Conservation (phyloP, 1,140 invertebrate genomes). For the Vanessa atalanta region DNA sequence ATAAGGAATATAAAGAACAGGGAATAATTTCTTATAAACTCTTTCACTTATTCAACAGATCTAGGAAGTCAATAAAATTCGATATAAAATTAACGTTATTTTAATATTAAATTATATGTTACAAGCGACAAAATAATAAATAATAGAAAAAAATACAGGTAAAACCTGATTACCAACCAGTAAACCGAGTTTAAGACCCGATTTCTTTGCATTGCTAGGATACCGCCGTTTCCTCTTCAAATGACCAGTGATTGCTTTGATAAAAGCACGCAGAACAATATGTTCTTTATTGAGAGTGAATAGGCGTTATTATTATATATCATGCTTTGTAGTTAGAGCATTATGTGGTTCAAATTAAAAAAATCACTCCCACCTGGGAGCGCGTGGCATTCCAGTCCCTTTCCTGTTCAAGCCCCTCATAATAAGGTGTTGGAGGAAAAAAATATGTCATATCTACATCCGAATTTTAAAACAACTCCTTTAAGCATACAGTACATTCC, state of each 20-base stretch:
- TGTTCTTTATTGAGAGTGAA: background rate
- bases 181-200: background rate
- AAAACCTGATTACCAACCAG: background rate
- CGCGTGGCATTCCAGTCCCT: conserved; percentile 25
- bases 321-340: background rate
- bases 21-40: too few relatives aligned
- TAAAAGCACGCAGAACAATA: background rate
- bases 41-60: too few relatives aligned
- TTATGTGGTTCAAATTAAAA: background rate
- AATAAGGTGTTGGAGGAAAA: background rate
- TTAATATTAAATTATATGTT: background rate
- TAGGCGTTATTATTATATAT: background rate
- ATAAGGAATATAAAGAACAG: background rate
- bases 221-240: conserved; percentile 4
- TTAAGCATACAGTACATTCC: background rate
- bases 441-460: background rate
- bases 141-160: background rate
- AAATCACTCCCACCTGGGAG: conserved; percentile 6
- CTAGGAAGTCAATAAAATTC: too few relatives aligned
- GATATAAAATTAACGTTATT: background rate
- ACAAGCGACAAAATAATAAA: background rate
- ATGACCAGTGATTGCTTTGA: background rate
- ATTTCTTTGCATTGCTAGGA: background rate
- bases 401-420: conserved; percentile 13
- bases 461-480: conserved; percentile 3